These are phyloP conservation scores for Agelastica alni DNA, from an alignment of 2,888 invertebrate species.

Conservation along the genomic window DNA sequence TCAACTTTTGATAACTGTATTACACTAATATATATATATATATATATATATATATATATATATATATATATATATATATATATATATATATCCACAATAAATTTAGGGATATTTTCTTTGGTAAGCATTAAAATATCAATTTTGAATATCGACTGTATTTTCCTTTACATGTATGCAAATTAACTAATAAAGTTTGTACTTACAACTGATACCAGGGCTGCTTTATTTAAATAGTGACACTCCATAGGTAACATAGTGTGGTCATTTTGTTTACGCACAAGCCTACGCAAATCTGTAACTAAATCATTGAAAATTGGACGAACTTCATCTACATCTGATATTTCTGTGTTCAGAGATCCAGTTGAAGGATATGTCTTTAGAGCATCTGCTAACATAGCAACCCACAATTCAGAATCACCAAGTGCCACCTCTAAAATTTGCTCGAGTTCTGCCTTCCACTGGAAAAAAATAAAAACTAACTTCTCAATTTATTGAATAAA, in stretches of 20 bases:
- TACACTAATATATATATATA: too few relatives aligned
- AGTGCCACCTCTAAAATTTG: constrained; percentile 93
- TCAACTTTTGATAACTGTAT: too few relatives aligned
- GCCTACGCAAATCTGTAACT: constrained; percentile 79
- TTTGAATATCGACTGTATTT: too few relatives aligned
- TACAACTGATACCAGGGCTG: constrained; percentile 86
- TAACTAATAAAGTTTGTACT: constrained; percentile 50
- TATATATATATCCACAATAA: too few relatives aligned
- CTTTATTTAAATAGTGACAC: constrained; percentile 94
- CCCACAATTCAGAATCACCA: constrained; percentile 94
- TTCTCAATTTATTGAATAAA: too few relatives aligned
- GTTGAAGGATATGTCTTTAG: constrained; percentile 91
- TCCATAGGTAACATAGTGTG: constrained; percentile 89
- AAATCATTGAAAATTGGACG: constrained; percentile 88
- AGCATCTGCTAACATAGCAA: constrained; percentile 94
- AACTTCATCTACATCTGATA: constrained; percentile 86
- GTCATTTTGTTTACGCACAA: constrained; percentile 83
- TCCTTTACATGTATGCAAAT: too few relatives aligned
- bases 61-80: too few relatives aligned
- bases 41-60: too few relatives aligned
- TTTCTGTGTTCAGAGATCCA: constrained; percentile 87
- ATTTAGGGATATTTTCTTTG: too few relatives aligned
- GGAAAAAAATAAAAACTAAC: too few relatives aligned
- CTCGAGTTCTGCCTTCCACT: constrained; percentile 94
- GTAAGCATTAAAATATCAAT: too few relatives aligned